phyloP scores from a whole-genome alignment of 2,113 vertebrate species.

The Xerus inauris region DNA sequence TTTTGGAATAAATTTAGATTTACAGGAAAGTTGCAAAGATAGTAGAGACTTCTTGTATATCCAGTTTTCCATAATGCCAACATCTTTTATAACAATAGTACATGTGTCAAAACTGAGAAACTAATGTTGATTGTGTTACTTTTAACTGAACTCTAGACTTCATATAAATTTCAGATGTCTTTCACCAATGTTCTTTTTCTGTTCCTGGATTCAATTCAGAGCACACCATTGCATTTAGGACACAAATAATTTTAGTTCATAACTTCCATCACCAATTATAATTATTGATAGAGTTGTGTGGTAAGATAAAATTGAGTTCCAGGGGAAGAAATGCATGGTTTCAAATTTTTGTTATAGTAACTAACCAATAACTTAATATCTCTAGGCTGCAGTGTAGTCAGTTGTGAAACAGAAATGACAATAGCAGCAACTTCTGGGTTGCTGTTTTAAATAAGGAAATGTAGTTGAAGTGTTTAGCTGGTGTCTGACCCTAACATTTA shows the following conservation, averaged over 20 bases:
- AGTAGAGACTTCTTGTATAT: background rate
- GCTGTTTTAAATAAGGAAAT: background rate
- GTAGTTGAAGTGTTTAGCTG: background rate
- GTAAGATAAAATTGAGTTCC: background rate
- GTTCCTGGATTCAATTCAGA: background rate
- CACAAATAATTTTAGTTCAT: background rate
- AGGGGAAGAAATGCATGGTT: background rate
- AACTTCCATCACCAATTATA: background rate
- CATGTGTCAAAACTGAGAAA: background rate
- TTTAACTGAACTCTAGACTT: background rate
- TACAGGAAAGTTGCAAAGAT: background rate
- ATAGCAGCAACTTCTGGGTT: background rate
- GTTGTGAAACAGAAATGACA: background rate
- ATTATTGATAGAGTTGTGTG: background rate
- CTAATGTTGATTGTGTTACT: background rate
- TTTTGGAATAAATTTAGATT: background rate
- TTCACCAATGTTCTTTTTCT: background rate
- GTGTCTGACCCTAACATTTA: background rate
- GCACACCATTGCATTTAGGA: background rate
- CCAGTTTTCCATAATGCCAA: background rate
- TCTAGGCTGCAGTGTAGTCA: background rate
- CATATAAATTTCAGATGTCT: background rate
- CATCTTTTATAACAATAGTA: background rate
- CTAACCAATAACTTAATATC: background rate
- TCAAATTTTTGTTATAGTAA: background rate